A percentile compares a stretch with the other conserved stretches of the same genome.
Evolutionary conservation across 2,888 invertebrate genomes (phyloP).

Genomic region (Glyphotaelius pellucidus): DNA sequence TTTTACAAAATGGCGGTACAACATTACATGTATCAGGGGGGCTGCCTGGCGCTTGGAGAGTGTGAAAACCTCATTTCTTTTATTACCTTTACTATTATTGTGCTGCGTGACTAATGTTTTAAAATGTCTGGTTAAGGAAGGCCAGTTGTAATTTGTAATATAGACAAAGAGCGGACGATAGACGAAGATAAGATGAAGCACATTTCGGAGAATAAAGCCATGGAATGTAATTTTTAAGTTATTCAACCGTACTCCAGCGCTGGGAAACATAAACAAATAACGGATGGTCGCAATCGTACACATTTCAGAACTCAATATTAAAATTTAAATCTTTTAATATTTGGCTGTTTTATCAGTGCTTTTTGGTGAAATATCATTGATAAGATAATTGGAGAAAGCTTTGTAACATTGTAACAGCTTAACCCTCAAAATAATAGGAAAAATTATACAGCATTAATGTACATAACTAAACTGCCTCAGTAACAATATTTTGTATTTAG

Average conservation of each 20-base stretch:
- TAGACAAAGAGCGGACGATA: constrained; percentile 5
- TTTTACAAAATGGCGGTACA: constrained; percentile 36
- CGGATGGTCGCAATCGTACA: background rate
- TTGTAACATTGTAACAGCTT: no score
- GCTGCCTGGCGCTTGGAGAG: constrained; percentile 1
- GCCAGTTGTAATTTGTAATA: background rate
- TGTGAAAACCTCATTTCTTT: constrained; percentile 4
- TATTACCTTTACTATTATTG: constrained; percentile 27
- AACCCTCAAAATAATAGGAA: no score
- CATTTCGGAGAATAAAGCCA: background rate
- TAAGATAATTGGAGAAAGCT: no score
- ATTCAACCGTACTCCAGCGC: background rate
- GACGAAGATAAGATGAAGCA: background rate
- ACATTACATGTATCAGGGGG: background rate
- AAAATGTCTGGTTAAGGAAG: background rate
- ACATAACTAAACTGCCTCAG: no score
- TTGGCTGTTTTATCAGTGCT: no score
- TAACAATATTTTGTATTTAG: no score
- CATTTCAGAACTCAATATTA: background rate
- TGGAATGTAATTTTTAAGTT: background rate
- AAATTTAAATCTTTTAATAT: background rate
- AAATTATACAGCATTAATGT: no score
- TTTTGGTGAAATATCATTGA: no score
- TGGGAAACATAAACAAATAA: background rate
- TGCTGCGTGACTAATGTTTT: background rate